Evolutionary conservation across 2,888 invertebrate genomes (phyloP).

Genomic region (Napeogenes sylphis): DNA sequence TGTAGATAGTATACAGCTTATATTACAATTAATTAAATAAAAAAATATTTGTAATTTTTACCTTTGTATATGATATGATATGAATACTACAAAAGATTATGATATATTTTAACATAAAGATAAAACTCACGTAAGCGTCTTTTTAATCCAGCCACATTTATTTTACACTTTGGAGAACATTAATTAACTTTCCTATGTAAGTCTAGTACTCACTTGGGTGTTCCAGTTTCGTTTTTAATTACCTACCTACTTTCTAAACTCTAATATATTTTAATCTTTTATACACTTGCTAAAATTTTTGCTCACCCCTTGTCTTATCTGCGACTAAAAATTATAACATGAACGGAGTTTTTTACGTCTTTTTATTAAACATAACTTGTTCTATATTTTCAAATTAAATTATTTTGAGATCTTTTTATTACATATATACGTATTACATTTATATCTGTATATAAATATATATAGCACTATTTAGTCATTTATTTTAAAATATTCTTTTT

Average conservation of each 20-base stretch:
- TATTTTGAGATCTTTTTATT: too few species aligned
- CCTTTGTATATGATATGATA: neutral
- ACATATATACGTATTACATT: too few species aligned
- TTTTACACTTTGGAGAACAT: slow-evolving; percentile 23
- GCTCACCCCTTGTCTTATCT: neutral
- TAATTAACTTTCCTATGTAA: slow-evolving; percentile 27
- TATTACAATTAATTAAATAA: too few species aligned
- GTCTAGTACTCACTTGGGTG: slow-evolving; percentile 26
- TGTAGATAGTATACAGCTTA: too few species aligned
- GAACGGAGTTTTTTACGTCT: too few species aligned
- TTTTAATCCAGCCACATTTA: slow-evolving; percentile 23
- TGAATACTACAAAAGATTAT: neutral
- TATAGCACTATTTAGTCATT: too few species aligned
- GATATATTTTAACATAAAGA: slow-evolving; percentile 1
- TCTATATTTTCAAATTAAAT: too few species aligned
- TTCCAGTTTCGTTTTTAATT: slow-evolving; percentile 25
- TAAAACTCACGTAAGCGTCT: slow-evolving; percentile 15
- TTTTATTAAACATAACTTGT: too few species aligned
- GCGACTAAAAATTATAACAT: neutral
- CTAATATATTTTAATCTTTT: slow-evolving; percentile 18
- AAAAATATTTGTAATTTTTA: too few species aligned
- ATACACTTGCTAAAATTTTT: slow-evolving; percentile 10
- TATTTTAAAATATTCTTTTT: too few species aligned
- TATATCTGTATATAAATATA: too few species aligned
- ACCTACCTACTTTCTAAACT: slow-evolving; percentile 17